Base-by-base conservation (phyloP, 2,888 invertebrate genomes). In the Selenia dentaria region DNA sequence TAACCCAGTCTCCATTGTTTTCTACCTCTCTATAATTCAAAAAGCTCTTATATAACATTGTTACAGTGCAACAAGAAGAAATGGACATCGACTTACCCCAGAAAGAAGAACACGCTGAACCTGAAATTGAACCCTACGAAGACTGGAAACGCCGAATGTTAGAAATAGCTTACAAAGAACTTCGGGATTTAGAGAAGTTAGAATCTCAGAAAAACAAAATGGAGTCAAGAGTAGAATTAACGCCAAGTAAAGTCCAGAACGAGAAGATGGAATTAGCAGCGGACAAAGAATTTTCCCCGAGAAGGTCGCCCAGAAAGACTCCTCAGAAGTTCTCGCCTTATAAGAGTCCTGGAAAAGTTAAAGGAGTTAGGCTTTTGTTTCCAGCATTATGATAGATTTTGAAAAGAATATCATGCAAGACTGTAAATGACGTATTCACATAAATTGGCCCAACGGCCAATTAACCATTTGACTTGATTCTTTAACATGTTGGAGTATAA, bases 121-220 rank as follows among this genome's bases (percentile, higher is more conserved):
- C 67, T 1, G 56, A 71, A 54, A 62, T 83, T 31, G 94, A 94
- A 69, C 83, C 92, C 0, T 94, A 94, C 52, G 92, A 93, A 44
- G 85, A 84, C 8, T 94, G 94, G 94, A 93, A 92, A 50, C 74
- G 74, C 12, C 81, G 93, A 24, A 92, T 94, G 71, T 60, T 94
- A 10, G 80, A 89, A 49, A 67, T 77, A 6, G 92, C 93, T 0
- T 80, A 82, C 43, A 74, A 71, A 50, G 87, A 88, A 43, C 39
- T 83, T 0, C 67, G 54, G 35, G 67, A 68, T 2, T 12, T 74
- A 2, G 67, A 79, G 35, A 57, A 64, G 27, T 28, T 53, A 2
- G 58, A 68, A 13, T 10, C 25, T 9, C 34, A 27, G 11, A 40
- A 35, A 25, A 42, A 51, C 20, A 36, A 14, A 22, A 3, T 3